Evolutionary conservation across 1,140 invertebrate species (phyloP).

Genomic region (Apis laboriosa): DNA sequence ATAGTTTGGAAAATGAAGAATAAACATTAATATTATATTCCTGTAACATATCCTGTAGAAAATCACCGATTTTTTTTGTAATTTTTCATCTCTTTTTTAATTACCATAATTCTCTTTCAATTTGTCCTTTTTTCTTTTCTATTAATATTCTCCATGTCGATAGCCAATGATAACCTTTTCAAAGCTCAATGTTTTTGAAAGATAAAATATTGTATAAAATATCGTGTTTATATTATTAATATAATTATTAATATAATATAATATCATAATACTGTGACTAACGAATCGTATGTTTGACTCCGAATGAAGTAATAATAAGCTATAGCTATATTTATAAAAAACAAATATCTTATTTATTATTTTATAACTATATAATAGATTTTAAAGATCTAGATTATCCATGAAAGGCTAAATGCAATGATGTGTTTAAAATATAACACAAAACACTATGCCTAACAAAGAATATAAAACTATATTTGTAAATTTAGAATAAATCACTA

Average conservation of each 20-base stretch:
- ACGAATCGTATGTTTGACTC: not conserved
- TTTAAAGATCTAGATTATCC: too few species aligned
- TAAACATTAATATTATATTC: not conserved
- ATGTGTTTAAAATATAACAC: not conserved
- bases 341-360: not conserved
- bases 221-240: constrained; percentile 2
- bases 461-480: not conserved
- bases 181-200: not conserved
- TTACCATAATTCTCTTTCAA: not conserved
- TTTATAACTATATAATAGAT: too few species aligned
- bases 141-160: not conserved
- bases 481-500: constrained; percentile 6
- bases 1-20: not conserved
- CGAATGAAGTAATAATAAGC: constrained; percentile 2
- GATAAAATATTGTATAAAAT: not conserved
- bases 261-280: constrained; percentile 16
- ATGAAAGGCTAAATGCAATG: not conserved
- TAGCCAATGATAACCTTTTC: not conserved
- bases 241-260: not conserved
- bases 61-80: not conserved
- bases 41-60: not conserved
- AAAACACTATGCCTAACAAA: not conserved
- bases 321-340: constrained; percentile 2
- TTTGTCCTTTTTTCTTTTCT: not conserved
- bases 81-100: not conserved